phyloP scores from a whole-genome alignment of 2,888 invertebrate genomes.

The Theretra japonica region DNA sequence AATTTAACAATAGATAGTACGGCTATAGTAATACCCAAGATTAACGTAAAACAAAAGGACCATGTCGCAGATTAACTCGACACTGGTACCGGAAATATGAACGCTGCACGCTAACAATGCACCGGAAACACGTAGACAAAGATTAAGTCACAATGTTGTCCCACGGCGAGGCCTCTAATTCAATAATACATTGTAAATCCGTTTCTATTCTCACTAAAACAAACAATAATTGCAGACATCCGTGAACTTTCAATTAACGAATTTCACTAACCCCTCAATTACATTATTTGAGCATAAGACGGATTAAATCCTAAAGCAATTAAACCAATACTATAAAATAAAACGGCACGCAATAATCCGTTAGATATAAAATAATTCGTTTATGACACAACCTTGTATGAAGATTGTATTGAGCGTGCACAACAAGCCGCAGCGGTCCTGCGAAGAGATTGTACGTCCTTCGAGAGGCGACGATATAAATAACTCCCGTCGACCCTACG shows the following conservation, averaged over 20 bases:
- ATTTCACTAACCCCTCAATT: neutral
- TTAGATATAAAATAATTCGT: constrained; percentile 21
- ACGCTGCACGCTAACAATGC: constrained; percentile 47
- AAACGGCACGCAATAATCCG: neutral
- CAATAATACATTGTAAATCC: constrained; percentile 57
- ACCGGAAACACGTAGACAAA: constrained; percentile 48
- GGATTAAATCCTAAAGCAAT: neutral
- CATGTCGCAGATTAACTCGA: constrained; percentile 36
- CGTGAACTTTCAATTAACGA: neutral
- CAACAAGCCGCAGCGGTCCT: constrained; percentile 29
- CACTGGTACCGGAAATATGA: constrained; percentile 43
- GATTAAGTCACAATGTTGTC: constrained; percentile 57
- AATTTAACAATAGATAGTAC: constrained; percentile 7
- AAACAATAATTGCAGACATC: neutral
- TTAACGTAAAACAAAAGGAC: constrained; percentile 16
- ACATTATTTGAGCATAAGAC: neutral
- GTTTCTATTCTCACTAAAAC: constrained; percentile 33
- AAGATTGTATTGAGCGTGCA: constrained; percentile 19
- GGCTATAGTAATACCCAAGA: neutral
- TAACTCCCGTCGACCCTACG: constrained; percentile 63
- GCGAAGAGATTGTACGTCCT: constrained; percentile 79
- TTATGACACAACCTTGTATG: constrained; percentile 24
- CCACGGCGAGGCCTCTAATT: constrained; percentile 49
- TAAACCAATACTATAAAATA: neutral
- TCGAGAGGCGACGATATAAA: constrained; percentile 65